A percentile compares a stretch with the other conserved stretches of the same genome.
These are phyloP conservation scores for Epinotia demarniana DNA, from an alignment of 2,888 invertebrate species.

Conservation along the genomic window DNA sequence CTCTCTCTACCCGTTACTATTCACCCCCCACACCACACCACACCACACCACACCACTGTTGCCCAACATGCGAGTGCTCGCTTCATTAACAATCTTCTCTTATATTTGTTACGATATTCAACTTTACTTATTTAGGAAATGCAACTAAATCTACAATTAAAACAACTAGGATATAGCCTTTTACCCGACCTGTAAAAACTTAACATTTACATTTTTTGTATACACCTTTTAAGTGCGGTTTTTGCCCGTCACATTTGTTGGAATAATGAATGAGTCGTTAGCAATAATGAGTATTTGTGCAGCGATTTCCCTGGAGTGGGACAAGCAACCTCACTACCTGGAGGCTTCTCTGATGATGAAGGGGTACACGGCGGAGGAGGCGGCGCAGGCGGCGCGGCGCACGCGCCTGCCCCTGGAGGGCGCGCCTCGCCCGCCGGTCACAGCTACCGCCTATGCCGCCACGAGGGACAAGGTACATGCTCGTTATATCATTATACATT, in stretches of 20 bases:
- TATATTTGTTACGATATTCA: not conserved
- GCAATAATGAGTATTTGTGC: constrained; percentile 44
- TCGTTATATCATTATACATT: no score
- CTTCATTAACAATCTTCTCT: not conserved
- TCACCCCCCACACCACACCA: not conserved
- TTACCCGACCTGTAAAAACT: not conserved
- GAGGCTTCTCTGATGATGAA: constrained; percentile 96
- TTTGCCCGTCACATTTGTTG: not conserved
- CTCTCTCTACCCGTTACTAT: not conserved
- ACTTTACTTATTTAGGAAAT: not conserved
- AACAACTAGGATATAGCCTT: not conserved
- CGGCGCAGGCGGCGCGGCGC: constrained; percentile 75
- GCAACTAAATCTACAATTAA: not conserved
- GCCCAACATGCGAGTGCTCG: not conserved
- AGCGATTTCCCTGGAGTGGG: constrained; percentile 86
- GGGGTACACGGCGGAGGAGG: constrained; percentile 85
- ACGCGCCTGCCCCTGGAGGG: constrained; percentile 58
- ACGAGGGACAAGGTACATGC: constrained; percentile 80
- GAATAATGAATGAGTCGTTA: not conserved
- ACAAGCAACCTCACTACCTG: constrained; percentile 86
- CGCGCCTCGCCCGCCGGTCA: constrained; percentile 76
- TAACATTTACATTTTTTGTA: not conserved
- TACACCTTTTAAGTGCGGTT: not conserved
- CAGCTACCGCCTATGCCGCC: constrained; percentile 82
- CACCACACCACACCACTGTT: not conserved